Evolutionary conservation across 2,888 invertebrate species (phyloP).

Genomic region (Amblyjoppa fuscipennis): DNA sequence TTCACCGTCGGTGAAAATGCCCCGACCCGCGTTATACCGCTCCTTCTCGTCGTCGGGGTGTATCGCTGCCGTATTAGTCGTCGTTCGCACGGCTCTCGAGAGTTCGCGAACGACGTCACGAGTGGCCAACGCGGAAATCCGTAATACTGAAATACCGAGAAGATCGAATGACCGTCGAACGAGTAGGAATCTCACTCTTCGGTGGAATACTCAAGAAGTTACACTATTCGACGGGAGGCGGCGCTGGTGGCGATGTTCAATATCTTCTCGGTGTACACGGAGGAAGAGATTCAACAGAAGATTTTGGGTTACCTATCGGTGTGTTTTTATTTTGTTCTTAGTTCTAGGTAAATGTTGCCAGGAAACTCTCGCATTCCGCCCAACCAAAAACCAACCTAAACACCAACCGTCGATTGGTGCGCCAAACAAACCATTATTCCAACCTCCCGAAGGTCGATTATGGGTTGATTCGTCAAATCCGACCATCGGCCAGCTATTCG

Average conservation of each 20-base stretch:
- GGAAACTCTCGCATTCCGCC: too few relatives aligned
- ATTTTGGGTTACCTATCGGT: too few relatives aligned
- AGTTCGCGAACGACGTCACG: slow-evolving; percentile 23
- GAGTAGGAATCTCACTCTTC: neutral
- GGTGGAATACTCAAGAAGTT: neutral
- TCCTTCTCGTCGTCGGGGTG: slow-evolving; percentile 9
- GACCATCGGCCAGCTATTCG: too few relatives aligned
- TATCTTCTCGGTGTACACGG: too few relatives aligned
- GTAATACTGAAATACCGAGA: neutral
- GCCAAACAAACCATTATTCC: too few relatives aligned
- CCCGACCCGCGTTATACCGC: slow-evolving; percentile 26
- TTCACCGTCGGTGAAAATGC: slow-evolving; percentile 66
- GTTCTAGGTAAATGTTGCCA: too few relatives aligned
- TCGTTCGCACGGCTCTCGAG: neutral
- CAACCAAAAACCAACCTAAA: too few relatives aligned
- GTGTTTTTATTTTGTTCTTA: too few relatives aligned
- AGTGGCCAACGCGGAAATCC: neutral
- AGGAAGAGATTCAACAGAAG: too few relatives aligned
- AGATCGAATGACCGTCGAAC: neutral
- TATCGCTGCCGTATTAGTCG: slow-evolving; percentile 21
- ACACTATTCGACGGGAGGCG: neutral
- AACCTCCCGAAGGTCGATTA: too few relatives aligned
- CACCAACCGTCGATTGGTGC: too few relatives aligned
- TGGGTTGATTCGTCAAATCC: too few relatives aligned
- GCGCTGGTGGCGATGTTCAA: neutral